Base-by-base conservation (phyloP, 2,797 vertebrate species). In the Urophycis tenuis region DNA sequence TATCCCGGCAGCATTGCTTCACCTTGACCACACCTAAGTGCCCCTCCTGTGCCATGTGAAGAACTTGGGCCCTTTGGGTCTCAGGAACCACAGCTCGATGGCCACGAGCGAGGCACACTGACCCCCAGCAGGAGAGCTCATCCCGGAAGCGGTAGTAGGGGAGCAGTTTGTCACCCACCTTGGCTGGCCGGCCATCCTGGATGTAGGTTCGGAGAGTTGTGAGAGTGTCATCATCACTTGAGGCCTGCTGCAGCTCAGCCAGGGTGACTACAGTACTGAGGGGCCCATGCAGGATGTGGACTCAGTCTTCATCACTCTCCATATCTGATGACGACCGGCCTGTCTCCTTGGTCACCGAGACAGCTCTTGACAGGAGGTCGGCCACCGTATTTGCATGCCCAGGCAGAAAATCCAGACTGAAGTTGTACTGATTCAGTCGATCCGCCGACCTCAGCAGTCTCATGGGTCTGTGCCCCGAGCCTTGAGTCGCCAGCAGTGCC, bases 191-290 rank as follows among this genome's bases (percentile, higher is more conserved):
- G 15, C 71, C 71, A 9, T 33, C 32, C 71, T 22, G 12, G 1
- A 35, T 10, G 71, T 22, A 72, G 31, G 32, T 22, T 10, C 10
- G 70, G 12, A 71, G 70, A n/a, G 70, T 17, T 33, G 31, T 31
- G 29, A 71, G 70, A 3, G 33, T 3, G 36, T 19, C 45, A 49
- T 17, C 71, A 1, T 69, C 32, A 10, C 29, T 72, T 31, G 53
- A 78, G 25, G n/a, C 77, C 5, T 74, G 49, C 77, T 69, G 32
- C 14, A 78, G 72, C 77, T 45, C 72, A 45, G 45, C 45, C 17
- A 49, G 14, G 45, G 45, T 49, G 45, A 49, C 45, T 49, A 19
- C 32, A 39, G 77, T 5, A 15, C 70, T 29, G 19, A 69, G 53
- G 15, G 72, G 30, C 11, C 25, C 29, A 8, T 78, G 12, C 14